Percentiles rank a stretch among this genome's conserved stretches.
phyloP scores from a whole-genome alignment of 1,140 invertebrate species.

The Chironomus tepperi region DNA sequence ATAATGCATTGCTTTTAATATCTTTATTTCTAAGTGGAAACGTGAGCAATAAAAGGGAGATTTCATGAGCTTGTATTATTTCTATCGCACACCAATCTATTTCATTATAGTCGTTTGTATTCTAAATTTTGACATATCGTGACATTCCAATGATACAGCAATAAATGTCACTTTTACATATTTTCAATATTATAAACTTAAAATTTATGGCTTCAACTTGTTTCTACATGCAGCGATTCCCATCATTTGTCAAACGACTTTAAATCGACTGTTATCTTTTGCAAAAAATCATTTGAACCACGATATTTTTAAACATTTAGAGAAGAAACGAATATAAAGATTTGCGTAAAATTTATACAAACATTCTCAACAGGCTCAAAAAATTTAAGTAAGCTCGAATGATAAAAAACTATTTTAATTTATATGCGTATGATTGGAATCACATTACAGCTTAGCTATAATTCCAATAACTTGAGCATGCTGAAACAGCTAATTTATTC shows the following conservation, averaged over 20 bases:
- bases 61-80: neutral
- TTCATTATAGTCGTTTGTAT: neutral
- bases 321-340: neutral
- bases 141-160: neutral
- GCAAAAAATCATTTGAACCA: slow-evolving; percentile 2
- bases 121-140: neutral
- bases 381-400: neutral
- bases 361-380: neutral
- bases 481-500: neutral
- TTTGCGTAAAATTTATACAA: neutral
- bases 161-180: too few species aligned
- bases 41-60: neutral
- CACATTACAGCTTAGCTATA: neutral
- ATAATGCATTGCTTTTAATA: neutral
- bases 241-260: slow-evolving; percentile 13
- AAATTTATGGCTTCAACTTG: neutral
- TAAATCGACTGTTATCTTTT: neutral
- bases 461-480: neutral
- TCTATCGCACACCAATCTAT: neutral
- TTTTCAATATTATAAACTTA: neutral
- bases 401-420: neutral
- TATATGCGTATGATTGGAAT: slow-evolving; percentile 7
- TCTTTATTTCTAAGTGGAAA: neutral
- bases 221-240: neutral
- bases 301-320: neutral